Conservation (phyloP, 2,888 invertebrate genomes). For the Esperia sulphurella region DNA sequence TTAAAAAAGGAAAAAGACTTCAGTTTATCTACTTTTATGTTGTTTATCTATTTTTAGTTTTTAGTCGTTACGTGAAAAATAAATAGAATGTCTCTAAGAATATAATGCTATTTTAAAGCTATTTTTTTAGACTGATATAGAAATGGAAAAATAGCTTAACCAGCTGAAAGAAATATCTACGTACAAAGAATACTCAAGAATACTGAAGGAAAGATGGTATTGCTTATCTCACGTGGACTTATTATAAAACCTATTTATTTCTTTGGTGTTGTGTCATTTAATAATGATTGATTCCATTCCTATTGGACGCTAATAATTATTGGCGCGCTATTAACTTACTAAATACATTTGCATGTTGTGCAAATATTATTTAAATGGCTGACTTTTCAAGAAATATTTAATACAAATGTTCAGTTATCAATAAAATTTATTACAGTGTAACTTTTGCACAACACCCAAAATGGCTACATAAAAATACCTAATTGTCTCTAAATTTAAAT, state of each 20-base stretch:
- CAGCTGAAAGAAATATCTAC: conserved; percentile 28
- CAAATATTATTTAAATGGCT: conserved; percentile 26
- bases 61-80: too few species aligned
- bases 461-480: conserved; percentile 37
- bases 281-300: conserved; percentile 50
- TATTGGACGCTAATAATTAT: conserved; percentile 68
- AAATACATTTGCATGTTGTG: conserved; percentile 33
- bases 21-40: too few species aligned
- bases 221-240: conserved; percentile 58
- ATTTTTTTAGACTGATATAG: too few species aligned
- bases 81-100: too few species aligned
- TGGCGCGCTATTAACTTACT: conserved; percentile 48
- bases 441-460: conserved; percentile 25
- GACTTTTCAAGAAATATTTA: conserved; percentile 17
- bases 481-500: conserved; percentile 41
- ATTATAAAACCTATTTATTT: conserved; percentile 46
- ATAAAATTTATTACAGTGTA: not conserved
- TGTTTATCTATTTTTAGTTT: too few species aligned
- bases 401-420: not conserved
- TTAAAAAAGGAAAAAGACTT: too few species aligned
- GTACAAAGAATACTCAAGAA: conserved; percentile 58
- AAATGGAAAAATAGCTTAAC: too few species aligned
- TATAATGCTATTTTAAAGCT: too few species aligned
- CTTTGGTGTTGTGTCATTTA: conserved; percentile 76
- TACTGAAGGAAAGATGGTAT: conserved; percentile 70